Percentiles rank a stretch among this genome's conserved stretches.
Conservation (phyloP, 2,113 vertebrate species). For the Camelus bactrianus region DNA sequence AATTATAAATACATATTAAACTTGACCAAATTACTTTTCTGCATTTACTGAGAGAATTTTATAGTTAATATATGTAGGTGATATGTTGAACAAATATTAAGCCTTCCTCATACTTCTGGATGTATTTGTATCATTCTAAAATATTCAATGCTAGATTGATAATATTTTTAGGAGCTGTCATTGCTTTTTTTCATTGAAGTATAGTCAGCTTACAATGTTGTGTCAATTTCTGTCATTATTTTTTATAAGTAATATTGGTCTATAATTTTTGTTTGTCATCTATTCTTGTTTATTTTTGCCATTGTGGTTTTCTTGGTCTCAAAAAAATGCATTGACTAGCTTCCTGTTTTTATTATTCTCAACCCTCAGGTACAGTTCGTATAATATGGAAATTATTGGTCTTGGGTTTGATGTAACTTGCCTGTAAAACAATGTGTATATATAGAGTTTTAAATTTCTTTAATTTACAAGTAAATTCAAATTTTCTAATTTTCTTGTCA, state of each 20-base stretch:
- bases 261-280: not conserved
- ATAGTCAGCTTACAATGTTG: no score
- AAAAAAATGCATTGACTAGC: not conserved
- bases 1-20: constrained; percentile 13
- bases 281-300: not conserved
- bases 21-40: not conserved
- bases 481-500: not conserved
- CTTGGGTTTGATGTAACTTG: not conserved
- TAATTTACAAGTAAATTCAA: not conserved
- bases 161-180: not conserved
- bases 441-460: not conserved
- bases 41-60: constrained; percentile 5
- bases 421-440: not conserved
- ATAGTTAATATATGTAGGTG: not conserved
- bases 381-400: not conserved
- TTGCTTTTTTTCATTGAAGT: not conserved
- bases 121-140: not conserved
- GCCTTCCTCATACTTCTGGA: not conserved
- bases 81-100: not conserved
- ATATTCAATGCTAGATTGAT: not conserved
- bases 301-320: not conserved
- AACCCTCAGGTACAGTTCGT: not conserved
- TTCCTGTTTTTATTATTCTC: not conserved
- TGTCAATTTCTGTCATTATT: not conserved
- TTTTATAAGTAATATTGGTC: not conserved